phyloP scores from a whole-genome alignment of 2,888 invertebrate species.

The Chalcosyrphus nemorum region DNA sequence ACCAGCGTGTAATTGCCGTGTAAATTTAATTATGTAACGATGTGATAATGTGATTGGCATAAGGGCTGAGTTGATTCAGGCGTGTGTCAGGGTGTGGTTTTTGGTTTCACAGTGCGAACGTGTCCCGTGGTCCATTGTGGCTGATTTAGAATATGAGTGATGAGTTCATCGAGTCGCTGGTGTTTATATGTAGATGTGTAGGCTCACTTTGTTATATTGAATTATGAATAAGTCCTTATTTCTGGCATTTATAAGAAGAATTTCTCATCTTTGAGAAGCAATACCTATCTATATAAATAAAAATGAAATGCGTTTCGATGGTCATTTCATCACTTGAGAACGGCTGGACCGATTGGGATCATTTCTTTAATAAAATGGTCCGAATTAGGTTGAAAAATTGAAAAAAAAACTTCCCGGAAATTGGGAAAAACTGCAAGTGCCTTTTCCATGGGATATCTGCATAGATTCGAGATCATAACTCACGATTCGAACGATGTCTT shows the following conservation, averaged over 20 bases:
- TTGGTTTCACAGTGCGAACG: slow-evolving; percentile 34
- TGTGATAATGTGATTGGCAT: slow-evolving; percentile 69
- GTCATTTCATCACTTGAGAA: background rate
- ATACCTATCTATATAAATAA: too few relatives aligned
- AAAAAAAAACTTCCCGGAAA: too few relatives aligned
- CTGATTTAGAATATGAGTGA: slow-evolving; percentile 49
- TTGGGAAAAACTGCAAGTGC: background rate
- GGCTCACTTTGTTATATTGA: too few relatives aligned
- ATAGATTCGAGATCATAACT: too few relatives aligned
- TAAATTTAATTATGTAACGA: slow-evolving; percentile 81
- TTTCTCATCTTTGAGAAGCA: background rate
- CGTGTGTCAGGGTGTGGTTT: slow-evolving; percentile 69
- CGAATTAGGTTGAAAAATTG: too few relatives aligned
- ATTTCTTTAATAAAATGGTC: too few relatives aligned
- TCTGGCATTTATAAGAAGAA: background rate
- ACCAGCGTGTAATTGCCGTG: slow-evolving; percentile 80
- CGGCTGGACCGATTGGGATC: too few relatives aligned
- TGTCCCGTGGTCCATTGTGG: slow-evolving; percentile 38
- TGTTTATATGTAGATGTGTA: slow-evolving; percentile 16
- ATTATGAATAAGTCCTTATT: background rate
- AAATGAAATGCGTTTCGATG: too few relatives aligned
- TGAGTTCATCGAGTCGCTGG: slow-evolving; percentile 39
- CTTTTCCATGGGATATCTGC: background rate
- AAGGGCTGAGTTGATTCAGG: slow-evolving; percentile 21
- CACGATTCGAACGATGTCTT: too few relatives aligned